Evolutionary conservation across 2,888 invertebrate genomes (phyloP).

Genomic region (Oasisia sp.): DNA sequence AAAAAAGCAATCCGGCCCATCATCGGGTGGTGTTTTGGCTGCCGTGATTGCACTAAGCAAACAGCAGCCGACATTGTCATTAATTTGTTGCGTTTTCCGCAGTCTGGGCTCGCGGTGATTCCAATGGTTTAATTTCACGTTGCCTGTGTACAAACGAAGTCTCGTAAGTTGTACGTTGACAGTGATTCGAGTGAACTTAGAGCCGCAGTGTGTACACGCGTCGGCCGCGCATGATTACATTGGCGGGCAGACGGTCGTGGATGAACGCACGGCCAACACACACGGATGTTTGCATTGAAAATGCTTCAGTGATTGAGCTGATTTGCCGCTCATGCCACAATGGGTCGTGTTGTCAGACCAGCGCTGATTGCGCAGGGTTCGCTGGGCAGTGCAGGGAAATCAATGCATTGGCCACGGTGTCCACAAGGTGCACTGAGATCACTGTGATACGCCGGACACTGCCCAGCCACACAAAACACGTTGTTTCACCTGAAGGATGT

Average conservation of each 20-base stretch:
- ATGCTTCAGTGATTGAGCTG: conserved; percentile 7
- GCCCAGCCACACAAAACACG: neutral
- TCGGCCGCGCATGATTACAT: neutral
- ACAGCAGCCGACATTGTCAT: neutral
- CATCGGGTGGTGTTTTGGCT: neutral
- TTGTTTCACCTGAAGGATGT: neutral
- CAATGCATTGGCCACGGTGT: neutral
- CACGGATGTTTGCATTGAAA: conserved; percentile 11
- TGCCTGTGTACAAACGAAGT: neutral
- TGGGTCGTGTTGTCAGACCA: neutral
- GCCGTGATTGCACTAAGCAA: neutral
- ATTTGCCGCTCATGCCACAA: neutral
- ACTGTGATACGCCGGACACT: neutral
- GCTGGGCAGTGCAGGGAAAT: neutral
- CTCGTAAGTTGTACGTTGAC: neutral
- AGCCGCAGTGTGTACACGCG: neutral
- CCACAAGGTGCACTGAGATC: neutral
- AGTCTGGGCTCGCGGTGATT: neutral
- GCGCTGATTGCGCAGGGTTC: neutral
- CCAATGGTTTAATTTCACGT: neutral
- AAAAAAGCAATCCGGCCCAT: neutral
- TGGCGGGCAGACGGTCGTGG: neutral
- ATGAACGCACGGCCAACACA: neutral
- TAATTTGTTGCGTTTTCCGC: neutral
- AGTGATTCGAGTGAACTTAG: neutral